Evolutionary conservation across 2,113 vertebrate species (phyloP), one percentile per base, ranked within the genome.

Genomic region (Trichechus manatus): DNA sequence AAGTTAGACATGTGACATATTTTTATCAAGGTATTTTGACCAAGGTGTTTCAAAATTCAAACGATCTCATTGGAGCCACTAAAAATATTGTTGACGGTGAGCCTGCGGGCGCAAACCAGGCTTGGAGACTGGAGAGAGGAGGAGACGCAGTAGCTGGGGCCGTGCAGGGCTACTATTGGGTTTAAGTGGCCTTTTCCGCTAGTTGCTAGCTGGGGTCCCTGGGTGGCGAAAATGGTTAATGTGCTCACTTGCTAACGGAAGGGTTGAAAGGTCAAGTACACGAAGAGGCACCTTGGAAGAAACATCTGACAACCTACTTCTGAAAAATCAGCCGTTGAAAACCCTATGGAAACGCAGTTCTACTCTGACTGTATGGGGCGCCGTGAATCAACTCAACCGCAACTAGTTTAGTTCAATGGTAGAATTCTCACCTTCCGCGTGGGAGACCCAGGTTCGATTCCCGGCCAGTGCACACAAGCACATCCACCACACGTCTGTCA

Each of bases 11-110:
- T 20, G 33, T 68, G 29, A 90, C 85, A 50, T 95, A 47, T 77
- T 97, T 94, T 88, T 74, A 59, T 89, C 81, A 64, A 86, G 33
- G 39, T 88, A 23, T 95, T 90, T 63, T 84, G 39, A 87, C 44
- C 56, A 96, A 84, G 19, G 23, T 87, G 39, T 84, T 84, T 72
- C 44, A 84, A 81, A 93, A 87, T 68, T 53, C 44, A 29, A 42
- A 82, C 59, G 77, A 56, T 87, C 87, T 86, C 70, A 2, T 84
- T 90, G 31, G 42, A 64, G 14, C 9, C 56, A n/a, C 36, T 92
- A 70, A 59, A 59, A 91, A 39, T 56, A 5, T 77, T 81, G 44
- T 10, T 89, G 61, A 33, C 1, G 0, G 36, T 64, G 39, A 66
- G 11, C 20, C 6, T 15, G 11, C 10, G 50, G 80, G 6, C 80